Conservation (phyloP, 2,113 vertebrate species). For the Marcusenius ussheri region DNA sequence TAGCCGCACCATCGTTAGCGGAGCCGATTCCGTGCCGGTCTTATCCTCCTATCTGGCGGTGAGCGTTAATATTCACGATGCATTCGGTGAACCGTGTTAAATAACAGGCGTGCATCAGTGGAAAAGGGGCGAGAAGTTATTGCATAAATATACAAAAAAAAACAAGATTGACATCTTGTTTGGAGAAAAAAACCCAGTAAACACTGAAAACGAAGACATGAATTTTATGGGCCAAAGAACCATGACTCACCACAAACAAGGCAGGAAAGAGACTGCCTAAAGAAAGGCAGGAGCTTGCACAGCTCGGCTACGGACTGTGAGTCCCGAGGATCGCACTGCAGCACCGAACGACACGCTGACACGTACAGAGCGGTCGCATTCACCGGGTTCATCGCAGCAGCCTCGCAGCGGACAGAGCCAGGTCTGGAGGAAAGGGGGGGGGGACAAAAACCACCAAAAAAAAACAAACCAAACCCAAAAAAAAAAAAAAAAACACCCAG, state of each 20-base stretch:
- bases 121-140: not conserved
- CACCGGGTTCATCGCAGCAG: slow-evolving; percentile 87
- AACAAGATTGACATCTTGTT: not conserved
- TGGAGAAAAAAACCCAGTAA: not conserved
- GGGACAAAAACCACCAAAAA: not conserved
- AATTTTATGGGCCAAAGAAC: not conserved
- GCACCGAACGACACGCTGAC: slow-evolving; percentile 90
- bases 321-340: slow-evolving; percentile 87
- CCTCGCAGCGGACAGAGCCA: slow-evolving; percentile 59
- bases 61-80: not conserved
- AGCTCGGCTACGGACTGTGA: slow-evolving; percentile 80
- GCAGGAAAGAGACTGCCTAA: slow-evolving; percentile 87
- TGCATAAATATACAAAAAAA: not conserved
- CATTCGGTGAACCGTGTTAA: not conserved
- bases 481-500: not conserved
- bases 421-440: slow-evolving; percentile 40
- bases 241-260: slow-evolving; percentile 81
- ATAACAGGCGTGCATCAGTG: not conserved
- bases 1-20: not conserved
- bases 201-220: not conserved
- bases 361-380: slow-evolving; percentile 91
- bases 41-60: not conserved
- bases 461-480: not conserved
- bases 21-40: not conserved
- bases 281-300: slow-evolving; percentile 85